Evolutionary conservation across 2,113 vertebrate species (phyloP).

Genomic region (Datnioides undecimradiatus): DNA sequence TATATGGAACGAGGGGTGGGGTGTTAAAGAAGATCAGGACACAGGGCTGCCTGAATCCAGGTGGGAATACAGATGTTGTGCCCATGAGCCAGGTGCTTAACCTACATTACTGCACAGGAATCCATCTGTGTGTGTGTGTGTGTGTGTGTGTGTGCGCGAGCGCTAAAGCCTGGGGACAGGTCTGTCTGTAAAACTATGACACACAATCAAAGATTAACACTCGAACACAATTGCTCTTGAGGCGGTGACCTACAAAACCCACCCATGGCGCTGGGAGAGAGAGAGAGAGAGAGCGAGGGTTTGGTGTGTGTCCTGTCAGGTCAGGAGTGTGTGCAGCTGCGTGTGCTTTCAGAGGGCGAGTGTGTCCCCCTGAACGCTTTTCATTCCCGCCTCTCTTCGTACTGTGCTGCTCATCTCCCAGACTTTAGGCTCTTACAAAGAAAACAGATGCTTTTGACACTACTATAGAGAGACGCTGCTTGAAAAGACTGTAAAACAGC

Average conservation of each 20-base stretch:
- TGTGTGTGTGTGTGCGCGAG: conserved; percentile 29
- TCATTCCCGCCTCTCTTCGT: not conserved
- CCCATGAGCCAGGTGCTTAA: conserved; percentile 48
- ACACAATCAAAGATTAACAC: not conserved
- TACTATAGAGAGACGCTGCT: not conserved
- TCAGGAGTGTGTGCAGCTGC: not conserved
- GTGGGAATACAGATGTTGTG: conserved; percentile 56
- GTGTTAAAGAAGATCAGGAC: conserved; percentile 6
- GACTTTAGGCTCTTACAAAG: not conserved
- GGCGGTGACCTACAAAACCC: not conserved
- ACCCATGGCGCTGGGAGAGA: not conserved
- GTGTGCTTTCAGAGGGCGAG: not conserved
- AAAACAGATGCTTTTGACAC: not conserved
- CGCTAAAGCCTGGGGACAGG: not conserved
- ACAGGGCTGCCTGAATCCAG: conserved; percentile 29
- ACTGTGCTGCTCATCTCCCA: not conserved
- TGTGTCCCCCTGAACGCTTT: not conserved
- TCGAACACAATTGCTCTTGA: not conserved
- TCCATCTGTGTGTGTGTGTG: conserved; percentile 28
- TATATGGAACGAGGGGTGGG: not conserved
- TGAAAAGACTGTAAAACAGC: too few relatives aligned
- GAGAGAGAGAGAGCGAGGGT: too few relatives aligned
- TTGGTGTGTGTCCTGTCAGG: not conserved
- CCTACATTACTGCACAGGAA: conserved; percentile 41
- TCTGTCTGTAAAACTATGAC: conserved; percentile 20